These are phyloP conservation scores for Lethrus apterus DNA, from an alignment of 1,140 invertebrate species.

Conservation along the genomic window DNA sequence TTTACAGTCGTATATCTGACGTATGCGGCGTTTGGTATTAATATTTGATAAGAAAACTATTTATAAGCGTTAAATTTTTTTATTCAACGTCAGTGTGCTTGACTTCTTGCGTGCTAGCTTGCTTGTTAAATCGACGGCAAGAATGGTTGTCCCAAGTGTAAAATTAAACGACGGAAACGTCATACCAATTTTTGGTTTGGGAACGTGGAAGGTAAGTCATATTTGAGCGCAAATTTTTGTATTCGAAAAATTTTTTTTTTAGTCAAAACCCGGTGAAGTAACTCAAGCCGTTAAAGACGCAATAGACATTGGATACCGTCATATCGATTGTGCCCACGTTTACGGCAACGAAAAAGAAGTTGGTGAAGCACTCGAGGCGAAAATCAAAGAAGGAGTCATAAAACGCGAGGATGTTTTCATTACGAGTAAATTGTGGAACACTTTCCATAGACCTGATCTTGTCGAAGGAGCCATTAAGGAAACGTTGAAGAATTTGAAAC, in stretches of 20 bases:
- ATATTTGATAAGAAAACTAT: too few species aligned
- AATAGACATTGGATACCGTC: constrained; percentile 64
- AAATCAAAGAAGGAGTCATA: constrained; percentile 62
- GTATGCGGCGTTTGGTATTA: too few species aligned
- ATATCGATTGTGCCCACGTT: constrained; percentile 59
- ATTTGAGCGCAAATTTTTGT: neutral
- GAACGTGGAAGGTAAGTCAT: constrained; percentile 60
- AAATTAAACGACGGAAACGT: constrained; percentile 53
- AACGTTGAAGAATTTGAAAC: constrained; percentile 55
- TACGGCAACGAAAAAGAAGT: constrained; percentile 81
- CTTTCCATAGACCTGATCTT: constrained; percentile 53
- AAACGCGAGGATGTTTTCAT: constrained; percentile 60
- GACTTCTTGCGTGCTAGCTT: too few species aligned
- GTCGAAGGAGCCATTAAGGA: constrained; percentile 55
- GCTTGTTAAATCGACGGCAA: too few species aligned
- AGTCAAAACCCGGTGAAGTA: constrained; percentile 68
- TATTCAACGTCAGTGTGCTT: too few species aligned
- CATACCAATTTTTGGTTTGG: constrained; percentile 59
- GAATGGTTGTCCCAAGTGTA: constrained; percentile 45
- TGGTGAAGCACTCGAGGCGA: constrained; percentile 65
- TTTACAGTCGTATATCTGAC: too few species aligned
- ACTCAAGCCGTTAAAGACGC: constrained; percentile 67
- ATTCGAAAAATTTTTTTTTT: constrained; percentile 27
- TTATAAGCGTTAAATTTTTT: too few species aligned
- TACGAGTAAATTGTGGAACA: constrained; percentile 65